Percentiles rank a stretch among this genome's conserved stretches.
Evolutionary conservation across 2,888 invertebrate genomes (phyloP).

Genomic region (Phengaris alcon): DNA sequence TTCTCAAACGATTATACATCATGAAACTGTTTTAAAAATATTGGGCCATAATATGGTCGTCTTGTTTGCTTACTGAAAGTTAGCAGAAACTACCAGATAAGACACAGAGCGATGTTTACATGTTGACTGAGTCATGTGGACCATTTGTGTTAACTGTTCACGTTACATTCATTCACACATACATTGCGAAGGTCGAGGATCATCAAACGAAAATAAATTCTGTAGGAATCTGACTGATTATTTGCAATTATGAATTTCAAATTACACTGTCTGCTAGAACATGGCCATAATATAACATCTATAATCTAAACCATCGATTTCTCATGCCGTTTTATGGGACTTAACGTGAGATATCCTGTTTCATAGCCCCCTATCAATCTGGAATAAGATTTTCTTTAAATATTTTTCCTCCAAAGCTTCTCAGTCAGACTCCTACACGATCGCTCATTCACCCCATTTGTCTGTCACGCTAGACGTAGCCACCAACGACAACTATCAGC

Average conservation of each 20-base stretch:
- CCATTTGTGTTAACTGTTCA: slow-evolving; percentile 24
- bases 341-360: too few species aligned
- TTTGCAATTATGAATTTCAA: neutral
- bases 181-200: slow-evolving; percentile 27
- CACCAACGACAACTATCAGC: slow-evolving; percentile 69
- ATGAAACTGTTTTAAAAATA: neutral
- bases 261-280: neutral
- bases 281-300: neutral
- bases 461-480: slow-evolving; percentile 52
- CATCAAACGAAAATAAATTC: neutral
- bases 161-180: slow-evolving; percentile 27
- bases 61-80: neutral
- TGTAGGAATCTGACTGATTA: slow-evolving; percentile 3
- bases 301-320: neutral
- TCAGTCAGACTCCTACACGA: slow-evolving; percentile 16
- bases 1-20: neutral
- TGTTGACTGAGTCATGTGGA: slow-evolving; percentile 17
- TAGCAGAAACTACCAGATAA: neutral
- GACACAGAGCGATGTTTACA: neutral
- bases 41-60: neutral
- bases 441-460: slow-evolving; percentile 10
- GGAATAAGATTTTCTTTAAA: neutral
- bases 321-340: too few species aligned
- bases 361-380: neutral
- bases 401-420: neutral